A percentile compares a stretch with the other conserved stretches of the same genome.
Conservation (phyloP, 2,888 invertebrate species). For the Brenthis daphne region DNA sequence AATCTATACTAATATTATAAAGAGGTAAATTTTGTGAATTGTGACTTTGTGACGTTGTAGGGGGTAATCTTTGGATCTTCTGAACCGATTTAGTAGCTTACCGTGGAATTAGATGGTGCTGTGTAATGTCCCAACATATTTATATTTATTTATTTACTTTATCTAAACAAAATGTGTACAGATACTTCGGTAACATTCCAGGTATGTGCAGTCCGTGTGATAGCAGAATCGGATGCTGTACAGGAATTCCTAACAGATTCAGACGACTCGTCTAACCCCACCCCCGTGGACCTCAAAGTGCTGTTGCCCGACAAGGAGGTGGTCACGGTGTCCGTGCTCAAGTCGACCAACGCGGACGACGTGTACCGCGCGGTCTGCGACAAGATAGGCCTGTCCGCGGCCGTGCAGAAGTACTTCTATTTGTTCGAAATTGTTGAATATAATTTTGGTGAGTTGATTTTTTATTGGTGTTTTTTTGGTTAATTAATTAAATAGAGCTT, state of each 20-base stretch:
- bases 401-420: conserved; percentile 94
- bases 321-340: conserved; percentile 92
- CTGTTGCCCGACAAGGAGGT: conserved; percentile 96
- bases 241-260: conserved; percentile 98
- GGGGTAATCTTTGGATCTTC: no score
- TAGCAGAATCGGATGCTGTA: conserved; percentile 98
- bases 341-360: conserved; percentile 94
- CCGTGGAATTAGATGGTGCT: no score
- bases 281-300: conserved; percentile 89
- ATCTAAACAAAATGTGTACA: no score
- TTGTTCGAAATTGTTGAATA: conserved; percentile 98
- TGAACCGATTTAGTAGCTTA: no score
- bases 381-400: conserved; percentile 90
- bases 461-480: neutral
- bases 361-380: conserved; percentile 94
- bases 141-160: no score
- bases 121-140: no score
- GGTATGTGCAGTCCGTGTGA: conserved; percentile 98
- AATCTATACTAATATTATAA: no score
- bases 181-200: conserved; percentile 39
- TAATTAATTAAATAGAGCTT: no score
- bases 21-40: no score
- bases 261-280: conserved; percentile 90
- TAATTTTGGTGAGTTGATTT: conserved; percentile 91
- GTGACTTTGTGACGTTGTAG: no score